These are phyloP conservation scores for Galaxea fascicularis DNA, from an alignment of 92 coral and sea anemone species.

Conservation along the genomic window DNA sequence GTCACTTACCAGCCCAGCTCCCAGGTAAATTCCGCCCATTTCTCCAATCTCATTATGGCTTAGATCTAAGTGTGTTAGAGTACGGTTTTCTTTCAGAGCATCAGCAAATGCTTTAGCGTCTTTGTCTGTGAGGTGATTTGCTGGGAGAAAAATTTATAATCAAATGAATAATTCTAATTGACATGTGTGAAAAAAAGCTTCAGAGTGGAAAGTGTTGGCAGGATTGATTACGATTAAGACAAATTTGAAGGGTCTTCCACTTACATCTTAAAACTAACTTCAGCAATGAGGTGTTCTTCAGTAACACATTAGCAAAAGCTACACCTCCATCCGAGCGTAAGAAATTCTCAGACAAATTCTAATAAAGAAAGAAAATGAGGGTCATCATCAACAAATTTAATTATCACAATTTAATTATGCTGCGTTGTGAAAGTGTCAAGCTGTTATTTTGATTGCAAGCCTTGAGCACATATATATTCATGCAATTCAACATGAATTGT, in stretches of 20 bases:
- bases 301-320: slow-evolving; percentile 90
- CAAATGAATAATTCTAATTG: background rate
- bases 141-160: slow-evolving; percentile 51
- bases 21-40: slow-evolving; percentile 90
- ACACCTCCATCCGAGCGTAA: slow-evolving; percentile 86
- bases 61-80: slow-evolving; percentile 83
- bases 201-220: too few relatives aligned
- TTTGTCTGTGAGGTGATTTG: slow-evolving; percentile 93
- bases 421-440: background rate
- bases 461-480: too few relatives aligned
- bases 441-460: background rate
- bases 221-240: too few relatives aligned
- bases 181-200: background rate
- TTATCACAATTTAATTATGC: background rate
- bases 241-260: slow-evolving; percentile 22
- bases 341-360: slow-evolving; percentile 94
- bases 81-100: slow-evolving; percentile 89
- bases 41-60: slow-evolving; percentile 97
- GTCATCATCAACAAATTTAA: too few relatives aligned
- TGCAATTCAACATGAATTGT: too few relatives aligned
- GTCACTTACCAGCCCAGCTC: slow-evolving; percentile 91
- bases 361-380: background rate
- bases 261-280: slow-evolving; percentile 88
- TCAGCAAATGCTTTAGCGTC: slow-evolving; percentile 95
- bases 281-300: slow-evolving; percentile 80